Evolutionary conservation across 2,113 vertebrate genomes (phyloP).

Genomic region (Nothobranchius furzeri): DNA sequence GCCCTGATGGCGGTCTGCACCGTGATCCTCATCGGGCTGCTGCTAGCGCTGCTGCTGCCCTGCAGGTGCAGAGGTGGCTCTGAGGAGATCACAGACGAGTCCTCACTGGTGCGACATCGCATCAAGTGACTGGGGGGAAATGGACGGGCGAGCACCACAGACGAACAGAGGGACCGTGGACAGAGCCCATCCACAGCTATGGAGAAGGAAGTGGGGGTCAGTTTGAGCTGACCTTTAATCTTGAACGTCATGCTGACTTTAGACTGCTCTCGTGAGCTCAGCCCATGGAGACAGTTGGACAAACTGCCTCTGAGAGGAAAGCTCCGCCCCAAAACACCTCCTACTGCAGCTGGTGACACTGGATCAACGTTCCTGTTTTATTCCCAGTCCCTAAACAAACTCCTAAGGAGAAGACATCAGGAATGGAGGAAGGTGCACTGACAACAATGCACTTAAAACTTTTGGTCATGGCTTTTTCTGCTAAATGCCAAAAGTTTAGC

Average conservation of each 20-base stretch:
- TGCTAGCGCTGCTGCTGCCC: constrained; percentile 85
- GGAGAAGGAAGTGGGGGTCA: constrained; percentile 23
- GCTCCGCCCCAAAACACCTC: neutral
- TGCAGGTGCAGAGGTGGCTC: constrained; percentile 64
- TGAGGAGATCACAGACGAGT: constrained; percentile 90
- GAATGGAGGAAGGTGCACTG: neutral
- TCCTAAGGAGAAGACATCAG: too few species aligned
- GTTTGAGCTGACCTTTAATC: constrained; percentile 2
- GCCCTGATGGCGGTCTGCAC: constrained; percentile 88
- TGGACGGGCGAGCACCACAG: constrained; percentile 1
- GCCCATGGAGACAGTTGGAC: constrained; percentile 30
- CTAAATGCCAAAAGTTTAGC: neutral
- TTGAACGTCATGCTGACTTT: constrained; percentile 19
- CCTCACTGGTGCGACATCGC: constrained; percentile 91
- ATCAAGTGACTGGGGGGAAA: constrained; percentile 86
- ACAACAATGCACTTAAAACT: neutral
- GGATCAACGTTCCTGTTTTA: constrained; percentile 1
- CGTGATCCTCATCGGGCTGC: constrained; percentile 83
- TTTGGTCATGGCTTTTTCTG: neutral
- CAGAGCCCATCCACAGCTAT: constrained; percentile 6
- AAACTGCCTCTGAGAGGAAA: constrained; percentile 45
- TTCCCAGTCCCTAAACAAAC: neutral
- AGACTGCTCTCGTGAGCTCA: constrained; percentile 29
- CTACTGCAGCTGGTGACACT: constrained; percentile 13
- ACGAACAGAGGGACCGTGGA: constrained; percentile 1